A percentile compares a stretch with the other conserved stretches of the same genome.
Conservation (phyloP, 2,113 vertebrate species). For the Pseudonaja textilis region DNA sequence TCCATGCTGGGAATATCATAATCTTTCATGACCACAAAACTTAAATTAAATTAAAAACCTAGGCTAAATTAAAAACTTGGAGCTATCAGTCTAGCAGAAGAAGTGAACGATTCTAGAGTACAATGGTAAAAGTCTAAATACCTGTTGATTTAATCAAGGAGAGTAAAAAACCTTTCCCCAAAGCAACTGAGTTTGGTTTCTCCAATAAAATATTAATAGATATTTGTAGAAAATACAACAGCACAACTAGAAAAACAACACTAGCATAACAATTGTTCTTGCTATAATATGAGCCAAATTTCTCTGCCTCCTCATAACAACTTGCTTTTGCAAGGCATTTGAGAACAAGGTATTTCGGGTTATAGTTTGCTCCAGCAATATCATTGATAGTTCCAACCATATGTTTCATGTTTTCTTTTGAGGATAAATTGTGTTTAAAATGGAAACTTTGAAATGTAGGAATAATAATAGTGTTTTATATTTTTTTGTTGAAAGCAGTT, state of each 20-base stretch:
- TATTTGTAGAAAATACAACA: neutral
- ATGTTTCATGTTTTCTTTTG: slow-evolving; percentile 41
- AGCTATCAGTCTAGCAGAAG: neutral
- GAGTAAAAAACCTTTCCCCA: slow-evolving; percentile 16
- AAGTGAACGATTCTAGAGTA: neutral
- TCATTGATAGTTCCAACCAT: slow-evolving; percentile 46
- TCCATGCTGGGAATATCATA: slow-evolving; percentile 18
- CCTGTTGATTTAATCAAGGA: slow-evolving; percentile 61
- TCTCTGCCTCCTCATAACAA: neutral
- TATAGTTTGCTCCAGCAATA: slow-evolving; percentile 39
- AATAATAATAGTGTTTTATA: slow-evolving; percentile 42
- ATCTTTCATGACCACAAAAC: slow-evolving; percentile 32
- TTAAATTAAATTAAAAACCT: slow-evolving; percentile 44
- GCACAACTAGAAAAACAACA: slow-evolving; percentile 19
- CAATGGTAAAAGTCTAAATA: slow-evolving; percentile 42
- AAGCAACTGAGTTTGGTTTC: neutral
- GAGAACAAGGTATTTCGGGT: slow-evolving; percentile 32
- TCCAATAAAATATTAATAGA: neutral
- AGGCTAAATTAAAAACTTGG: slow-evolving; percentile 45
- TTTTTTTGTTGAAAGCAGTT: slow-evolving; percentile 4
- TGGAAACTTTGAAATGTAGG: slow-evolving; percentile 30
- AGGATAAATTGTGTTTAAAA: slow-evolving; percentile 40
- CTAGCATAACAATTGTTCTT: neutral
- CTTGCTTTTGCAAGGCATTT: neutral
- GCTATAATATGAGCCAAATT: slow-evolving; percentile 24